Percentiles rank a stretch among this genome's conserved stretches.
phyloP scores from a whole-genome alignment of 2,797 vertebrate genomes.

The Myotis planiceps region DNA sequence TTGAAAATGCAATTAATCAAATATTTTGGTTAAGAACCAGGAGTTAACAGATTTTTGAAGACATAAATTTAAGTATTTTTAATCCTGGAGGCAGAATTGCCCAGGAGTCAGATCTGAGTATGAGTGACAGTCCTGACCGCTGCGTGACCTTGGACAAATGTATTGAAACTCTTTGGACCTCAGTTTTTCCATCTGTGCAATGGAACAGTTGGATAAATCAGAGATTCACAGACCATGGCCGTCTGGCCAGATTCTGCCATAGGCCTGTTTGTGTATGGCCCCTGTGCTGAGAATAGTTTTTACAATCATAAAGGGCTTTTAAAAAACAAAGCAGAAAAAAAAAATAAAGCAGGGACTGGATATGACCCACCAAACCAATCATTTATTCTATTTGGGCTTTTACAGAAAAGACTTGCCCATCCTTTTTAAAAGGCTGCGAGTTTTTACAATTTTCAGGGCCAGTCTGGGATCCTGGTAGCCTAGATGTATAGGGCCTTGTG shows the following conservation, averaged over 20 bases:
- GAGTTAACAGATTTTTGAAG: background rate
- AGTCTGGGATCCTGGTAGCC: background rate
- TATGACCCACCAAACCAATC: background rate
- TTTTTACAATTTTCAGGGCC: background rate
- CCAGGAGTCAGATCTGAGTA: background rate
- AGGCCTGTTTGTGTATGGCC: background rate
- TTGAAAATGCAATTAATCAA: background rate
- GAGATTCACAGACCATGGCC: background rate
- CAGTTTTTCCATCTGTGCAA: background rate
- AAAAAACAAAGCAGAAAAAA: background rate
- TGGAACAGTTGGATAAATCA: background rate
- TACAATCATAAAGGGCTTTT: background rate
- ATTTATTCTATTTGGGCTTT: background rate
- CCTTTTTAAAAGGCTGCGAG: background rate
- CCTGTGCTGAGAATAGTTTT: background rate
- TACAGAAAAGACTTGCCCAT: background rate
- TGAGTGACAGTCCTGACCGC: background rate
- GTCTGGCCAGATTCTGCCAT: background rate
- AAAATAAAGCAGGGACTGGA: background rate
- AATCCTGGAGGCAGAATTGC: background rate
- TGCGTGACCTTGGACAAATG: background rate
- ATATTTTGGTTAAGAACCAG: conserved; percentile 17
- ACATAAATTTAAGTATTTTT: background rate
- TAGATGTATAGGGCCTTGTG: background rate
- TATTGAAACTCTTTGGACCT: background rate